A percentile compares a stretch with the other conserved stretches of the same genome.
Conservation (phyloP, 2,797 vertebrate species). For the Xenentodon cancila region DNA sequence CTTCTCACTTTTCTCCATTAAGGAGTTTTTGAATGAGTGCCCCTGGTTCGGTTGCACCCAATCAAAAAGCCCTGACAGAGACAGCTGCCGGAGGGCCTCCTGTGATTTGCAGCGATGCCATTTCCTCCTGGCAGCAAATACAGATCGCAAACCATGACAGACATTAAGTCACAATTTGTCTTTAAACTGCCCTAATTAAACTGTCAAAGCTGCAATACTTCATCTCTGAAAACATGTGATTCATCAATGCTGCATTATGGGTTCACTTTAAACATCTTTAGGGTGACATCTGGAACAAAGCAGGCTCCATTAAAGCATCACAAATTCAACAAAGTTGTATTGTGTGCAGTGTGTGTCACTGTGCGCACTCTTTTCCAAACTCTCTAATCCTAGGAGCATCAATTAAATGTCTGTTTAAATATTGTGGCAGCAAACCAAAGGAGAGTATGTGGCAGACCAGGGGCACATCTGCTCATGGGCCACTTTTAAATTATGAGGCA, state of each 20-base stretch:
- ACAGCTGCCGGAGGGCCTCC: constrained; percentile 54
- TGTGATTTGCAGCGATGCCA: constrained; percentile 62
- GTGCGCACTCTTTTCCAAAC: not conserved
- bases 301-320: constrained; percentile 36
- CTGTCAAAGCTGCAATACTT: constrained; percentile 60
- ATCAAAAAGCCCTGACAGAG: constrained; percentile 64
- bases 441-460: constrained; percentile 19
- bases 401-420: constrained; percentile 30
- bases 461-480: constrained; percentile 58
- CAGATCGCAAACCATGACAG: constrained; percentile 54
- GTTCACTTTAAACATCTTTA: constrained; percentile 51
- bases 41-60: constrained; percentile 57
- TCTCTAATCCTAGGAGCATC: constrained; percentile 1
- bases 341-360: not conserved
- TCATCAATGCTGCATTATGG: constrained; percentile 41
- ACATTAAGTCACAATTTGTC: constrained; percentile 58
- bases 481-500: constrained; percentile 59
- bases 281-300: constrained; percentile 45
- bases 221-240: constrained; percentile 45
- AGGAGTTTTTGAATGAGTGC: constrained; percentile 60
- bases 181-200: constrained; percentile 72
- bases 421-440: constrained; percentile 17
- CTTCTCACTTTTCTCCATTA: constrained; percentile 61
- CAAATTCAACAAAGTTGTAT: constrained; percentile 15
- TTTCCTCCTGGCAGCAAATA: constrained; percentile 50